Evolutionary conservation across 2,113 vertebrate species (phyloP).

Genomic region (Dasyprocta punctata): DNA sequence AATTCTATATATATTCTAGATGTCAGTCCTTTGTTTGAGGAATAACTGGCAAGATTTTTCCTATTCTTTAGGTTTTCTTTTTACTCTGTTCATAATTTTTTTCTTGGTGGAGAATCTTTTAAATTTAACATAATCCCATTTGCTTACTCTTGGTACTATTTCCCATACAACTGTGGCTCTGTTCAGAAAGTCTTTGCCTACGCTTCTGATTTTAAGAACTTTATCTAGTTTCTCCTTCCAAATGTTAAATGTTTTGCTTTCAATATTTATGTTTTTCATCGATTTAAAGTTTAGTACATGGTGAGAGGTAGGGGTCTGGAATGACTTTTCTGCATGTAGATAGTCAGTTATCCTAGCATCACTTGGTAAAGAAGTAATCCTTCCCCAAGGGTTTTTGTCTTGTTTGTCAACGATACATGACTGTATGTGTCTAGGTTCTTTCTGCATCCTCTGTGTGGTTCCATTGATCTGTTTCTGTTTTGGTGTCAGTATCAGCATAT

Average conservation of each 20-base stretch:
- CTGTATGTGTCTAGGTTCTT: background rate
- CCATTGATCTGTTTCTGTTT: background rate
- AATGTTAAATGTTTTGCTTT: background rate
- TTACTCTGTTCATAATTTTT: background rate
- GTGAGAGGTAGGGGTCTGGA: background rate
- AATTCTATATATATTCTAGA: background rate
- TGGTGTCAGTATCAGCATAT: background rate
- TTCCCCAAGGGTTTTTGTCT: background rate
- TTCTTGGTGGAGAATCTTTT: background rate
- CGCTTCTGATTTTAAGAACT: background rate
- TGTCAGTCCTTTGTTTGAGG: background rate
- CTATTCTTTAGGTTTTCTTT: background rate
- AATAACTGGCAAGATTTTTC: background rate
- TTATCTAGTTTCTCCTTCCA: background rate
- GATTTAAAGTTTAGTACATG: background rate
- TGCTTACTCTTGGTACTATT: background rate
- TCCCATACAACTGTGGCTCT: background rate
- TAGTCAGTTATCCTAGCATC: background rate
- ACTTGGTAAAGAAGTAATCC: background rate
- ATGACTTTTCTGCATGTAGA: background rate
- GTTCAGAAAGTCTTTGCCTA: background rate
- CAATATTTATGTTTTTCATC: background rate
- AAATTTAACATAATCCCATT: background rate
- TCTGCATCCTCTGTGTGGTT: background rate
- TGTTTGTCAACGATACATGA: background rate